phyloP scores from a whole-genome alignment of 2,888 invertebrate genomes.

The Drosophila testacea region DNA sequence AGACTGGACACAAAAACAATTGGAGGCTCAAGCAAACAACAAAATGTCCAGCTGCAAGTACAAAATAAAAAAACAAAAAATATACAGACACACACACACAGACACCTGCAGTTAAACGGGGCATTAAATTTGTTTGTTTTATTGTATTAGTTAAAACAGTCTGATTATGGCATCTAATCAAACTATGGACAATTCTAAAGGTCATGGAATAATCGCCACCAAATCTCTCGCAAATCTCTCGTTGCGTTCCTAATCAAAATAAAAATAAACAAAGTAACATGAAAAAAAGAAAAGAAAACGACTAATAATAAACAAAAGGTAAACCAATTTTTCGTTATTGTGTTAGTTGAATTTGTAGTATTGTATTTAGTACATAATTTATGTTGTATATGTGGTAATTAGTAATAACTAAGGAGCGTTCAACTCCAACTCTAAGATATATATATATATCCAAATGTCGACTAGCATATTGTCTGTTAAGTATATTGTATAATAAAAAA shows the following conservation, averaged over 20 bases:
- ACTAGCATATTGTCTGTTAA: conserved; percentile 5
- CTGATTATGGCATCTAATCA: background rate
- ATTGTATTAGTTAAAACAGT: conserved; percentile 3
- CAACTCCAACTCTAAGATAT: background rate
- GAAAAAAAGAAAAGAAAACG: background rate
- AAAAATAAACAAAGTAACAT: background rate
- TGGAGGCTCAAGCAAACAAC: background rate
- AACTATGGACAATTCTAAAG: background rate
- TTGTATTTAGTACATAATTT: conserved; percentile 7
- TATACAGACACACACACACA: background rate
- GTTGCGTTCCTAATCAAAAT: conserved; percentile 3
- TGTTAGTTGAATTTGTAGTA: conserved; percentile 6
- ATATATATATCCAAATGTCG: background rate
- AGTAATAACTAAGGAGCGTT: background rate
- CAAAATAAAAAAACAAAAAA: background rate
- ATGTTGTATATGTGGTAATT: conserved; percentile 7
- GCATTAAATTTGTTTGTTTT: background rate
- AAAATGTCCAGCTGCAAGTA: conserved; percentile 8
- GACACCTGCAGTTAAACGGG: background rate
- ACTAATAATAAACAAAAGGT: background rate
- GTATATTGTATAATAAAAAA: conserved; percentile 10
- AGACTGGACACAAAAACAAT: conserved; percentile 5
- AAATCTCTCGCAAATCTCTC: conserved; percentile 2
- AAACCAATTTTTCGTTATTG: background rate
- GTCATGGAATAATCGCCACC: conserved; percentile 3